Evolutionary conservation across 2,797 vertebrate genomes (phyloP), one percentile per base, ranked within the genome.

Genomic region (Lophotriccus pileatus): DNA sequence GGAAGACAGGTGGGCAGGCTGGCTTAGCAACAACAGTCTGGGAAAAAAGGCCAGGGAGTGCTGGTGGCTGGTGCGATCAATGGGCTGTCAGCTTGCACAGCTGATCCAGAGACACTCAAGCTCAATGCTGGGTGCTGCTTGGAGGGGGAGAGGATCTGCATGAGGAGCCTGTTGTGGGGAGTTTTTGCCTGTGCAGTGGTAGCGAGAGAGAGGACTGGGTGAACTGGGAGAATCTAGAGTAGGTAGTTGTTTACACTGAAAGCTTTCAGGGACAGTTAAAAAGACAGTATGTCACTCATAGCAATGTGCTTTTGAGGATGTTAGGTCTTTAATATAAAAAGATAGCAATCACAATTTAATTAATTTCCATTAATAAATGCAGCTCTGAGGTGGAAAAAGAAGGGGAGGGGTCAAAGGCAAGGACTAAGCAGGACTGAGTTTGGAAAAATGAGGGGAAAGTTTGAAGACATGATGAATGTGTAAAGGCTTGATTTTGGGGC

Each of bases 121-220:
- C 36, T 85, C 81, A 39, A 0, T 12, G 32, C 2, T 5, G 6
- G 14, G 20, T 1, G 2, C 4, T 36, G 7, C 69, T 74, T 52
- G 34, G 30, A 87, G 55, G 30, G 25, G 2, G 24, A 82, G 21
- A 7, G 15, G 19, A n/a, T 50, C 16, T 46, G 30, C n/a, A 72
- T 64, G 41, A 78, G 7, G 7, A 72, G 12, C 23, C 46, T 69
- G 13, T 63, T 17, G 59, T 62, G 9, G 12, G 24, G 17, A 73
- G 14, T 15, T 75, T 84, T 79, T 62, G 47, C 4, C 43, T 73
- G 15, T 75, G 32, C 7, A 74, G 14, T 8, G 2, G 4, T 28
- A 84, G 46, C 21, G 22, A 46, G 39, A 58, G 36, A 66, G 27
- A 41, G 21, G 20, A 66, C 25, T 56, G 30, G 27, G n/a, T 34